Conservation (phyloP, 2,113 vertebrate species). For the Arvicanthis niloticus region DNA sequence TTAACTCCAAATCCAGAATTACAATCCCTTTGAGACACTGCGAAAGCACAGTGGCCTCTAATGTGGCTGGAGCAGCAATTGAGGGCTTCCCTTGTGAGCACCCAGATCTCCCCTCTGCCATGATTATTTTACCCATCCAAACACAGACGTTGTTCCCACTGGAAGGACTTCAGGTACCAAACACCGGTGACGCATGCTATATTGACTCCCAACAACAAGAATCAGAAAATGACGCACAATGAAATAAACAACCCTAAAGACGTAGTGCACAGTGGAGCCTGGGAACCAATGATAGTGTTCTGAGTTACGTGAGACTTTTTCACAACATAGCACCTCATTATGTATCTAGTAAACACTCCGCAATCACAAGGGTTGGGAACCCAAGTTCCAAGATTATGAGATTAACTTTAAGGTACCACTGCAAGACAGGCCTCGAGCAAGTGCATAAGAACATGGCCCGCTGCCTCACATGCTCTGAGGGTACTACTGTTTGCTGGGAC, state of each 20-base stretch:
- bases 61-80: not conserved
- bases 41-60: not conserved
- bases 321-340: conserved; percentile 77
- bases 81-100: not conserved
- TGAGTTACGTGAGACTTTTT: conserved; percentile 62
- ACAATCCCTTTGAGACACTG: conserved; percentile 1
- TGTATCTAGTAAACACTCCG: conserved; percentile 64
- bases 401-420: not conserved
- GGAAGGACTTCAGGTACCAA: conserved; percentile 15
- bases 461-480: not conserved
- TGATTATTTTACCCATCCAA: not conserved
- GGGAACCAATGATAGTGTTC: conserved; percentile 77
- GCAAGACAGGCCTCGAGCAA: not conserved
- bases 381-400: not conserved
- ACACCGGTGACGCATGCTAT: not conserved
- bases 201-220: conserved; percentile 5
- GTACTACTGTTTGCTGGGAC: not conserved
- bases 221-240: conserved; percentile 37
- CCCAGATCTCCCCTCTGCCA: not conserved
- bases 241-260: conserved; percentile 50
- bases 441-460: not conserved
- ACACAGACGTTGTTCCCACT: not conserved
- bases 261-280: conserved; percentile 72
- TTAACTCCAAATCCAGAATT: conserved; percentile 56
- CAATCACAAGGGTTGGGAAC: conserved; percentile 40